Evolutionary conservation across 2,113 vertebrate genomes (phyloP).

Genomic region (Mobula hypostoma): DNA sequence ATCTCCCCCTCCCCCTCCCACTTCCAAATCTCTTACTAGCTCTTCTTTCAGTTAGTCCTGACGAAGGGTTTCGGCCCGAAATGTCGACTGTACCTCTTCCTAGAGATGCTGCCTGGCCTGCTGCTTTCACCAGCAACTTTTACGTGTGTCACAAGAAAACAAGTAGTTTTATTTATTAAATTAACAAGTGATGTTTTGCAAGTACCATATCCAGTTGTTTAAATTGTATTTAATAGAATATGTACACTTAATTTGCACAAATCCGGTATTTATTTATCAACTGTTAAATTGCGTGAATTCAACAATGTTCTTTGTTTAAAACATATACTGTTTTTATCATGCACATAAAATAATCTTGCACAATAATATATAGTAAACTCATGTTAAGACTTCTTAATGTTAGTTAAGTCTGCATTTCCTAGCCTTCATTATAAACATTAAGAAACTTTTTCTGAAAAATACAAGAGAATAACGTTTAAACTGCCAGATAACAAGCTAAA

Average conservation of each 20-base stretch:
- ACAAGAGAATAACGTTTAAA: not conserved
- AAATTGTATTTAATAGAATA: not conserved
- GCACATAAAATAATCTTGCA: not conserved
- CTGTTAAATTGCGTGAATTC: not conserved
- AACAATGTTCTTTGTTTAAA: not conserved
- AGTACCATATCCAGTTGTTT: not conserved
- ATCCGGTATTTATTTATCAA: not conserved
- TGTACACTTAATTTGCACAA: not conserved
- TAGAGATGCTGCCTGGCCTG: too few species aligned
- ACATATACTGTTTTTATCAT: not conserved
- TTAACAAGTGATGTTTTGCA: not conserved
- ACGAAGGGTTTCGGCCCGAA: too few species aligned
- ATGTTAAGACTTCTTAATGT: not conserved
- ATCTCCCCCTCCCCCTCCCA: too few species aligned
- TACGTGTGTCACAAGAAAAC: not conserved
- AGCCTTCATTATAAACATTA: conserved; percentile 9
- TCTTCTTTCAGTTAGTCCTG: too few species aligned
- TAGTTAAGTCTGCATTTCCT: not conserved
- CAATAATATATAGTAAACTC: not conserved
- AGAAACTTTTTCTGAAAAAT: not conserved
- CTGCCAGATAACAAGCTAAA: not conserved
- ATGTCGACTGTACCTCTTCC: too few species aligned
- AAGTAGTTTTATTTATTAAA: not conserved
- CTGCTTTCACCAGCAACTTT: too few species aligned
- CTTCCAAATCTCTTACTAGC: too few species aligned